Percentiles rank a stretch among this genome's conserved stretches.
Evolutionary conservation across 2,797 vertebrate species (phyloP).

Genomic region (Liparis tanakae): DNA sequence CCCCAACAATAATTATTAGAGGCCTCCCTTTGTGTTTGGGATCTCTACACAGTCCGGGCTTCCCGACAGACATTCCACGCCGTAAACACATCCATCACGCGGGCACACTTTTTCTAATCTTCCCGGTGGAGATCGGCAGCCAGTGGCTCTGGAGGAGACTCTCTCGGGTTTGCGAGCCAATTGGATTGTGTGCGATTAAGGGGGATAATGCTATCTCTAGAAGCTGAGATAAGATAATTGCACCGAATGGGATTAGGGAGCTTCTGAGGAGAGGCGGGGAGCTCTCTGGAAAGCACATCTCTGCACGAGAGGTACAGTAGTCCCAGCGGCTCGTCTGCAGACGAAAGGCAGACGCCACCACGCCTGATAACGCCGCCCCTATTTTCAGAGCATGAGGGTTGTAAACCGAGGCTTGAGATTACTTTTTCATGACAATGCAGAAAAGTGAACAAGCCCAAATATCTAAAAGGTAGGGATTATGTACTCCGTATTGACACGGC

Average conservation of each 20-base stretch:
- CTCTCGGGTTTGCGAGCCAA: constrained; percentile 63
- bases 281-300: constrained; percentile 57
- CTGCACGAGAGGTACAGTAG: constrained; percentile 64
- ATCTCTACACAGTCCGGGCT: constrained; percentile 30
- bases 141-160: constrained; percentile 50
- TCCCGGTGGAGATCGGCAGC: constrained; percentile 52
- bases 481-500: constrained; percentile 49
- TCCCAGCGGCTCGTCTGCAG: constrained; percentile 36
- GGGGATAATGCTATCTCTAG: constrained; percentile 77
- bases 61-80: constrained; percentile 42
- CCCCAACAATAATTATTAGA: constrained; percentile 52
- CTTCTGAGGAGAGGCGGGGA: constrained; percentile 67
- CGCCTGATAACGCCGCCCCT: constrained; percentile 53
- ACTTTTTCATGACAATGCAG: constrained; percentile 30
- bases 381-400: constrained; percentile 37
- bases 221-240: constrained; percentile 82
- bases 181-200: constrained; percentile 78
- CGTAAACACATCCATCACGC: constrained; percentile 56
- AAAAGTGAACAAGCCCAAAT: constrained; percentile 17
- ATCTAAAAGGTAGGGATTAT: constrained; percentile 52
- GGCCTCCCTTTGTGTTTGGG: constrained; percentile 48
- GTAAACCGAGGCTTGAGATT: constrained; percentile 28
- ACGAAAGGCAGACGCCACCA: constrained; percentile 66
- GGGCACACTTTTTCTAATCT: constrained; percentile 53
- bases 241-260: constrained; percentile 78